Evolutionary conservation across 2,888 invertebrate species (phyloP), one percentile per base, ranked within the genome.

Genomic region (Drosophila colorata): DNA sequence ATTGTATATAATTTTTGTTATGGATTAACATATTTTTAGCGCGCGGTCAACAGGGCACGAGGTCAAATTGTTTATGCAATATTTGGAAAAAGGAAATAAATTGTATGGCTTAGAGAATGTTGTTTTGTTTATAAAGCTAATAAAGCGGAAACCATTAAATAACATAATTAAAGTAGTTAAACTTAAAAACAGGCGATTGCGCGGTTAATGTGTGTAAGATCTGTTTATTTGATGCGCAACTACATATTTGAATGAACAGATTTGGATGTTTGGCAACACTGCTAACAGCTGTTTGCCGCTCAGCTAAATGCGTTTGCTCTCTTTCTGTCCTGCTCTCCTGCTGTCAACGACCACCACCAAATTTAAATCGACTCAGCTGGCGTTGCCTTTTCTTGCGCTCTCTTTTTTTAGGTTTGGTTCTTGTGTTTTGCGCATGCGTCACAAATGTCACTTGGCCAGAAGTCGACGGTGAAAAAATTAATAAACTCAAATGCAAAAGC

Each of bases 41-140:
- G 59, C 44, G 70, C 69, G 89, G 87, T 89, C 88, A 89, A 82
- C 89, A 84, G 84, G 84, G 88, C 88, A 88, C 89, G 89, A 84
- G 84, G 89, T 79, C 60, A 78, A 67, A 69, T 70, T 60, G 43
- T 44, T 68, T 69, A 47, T 67, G 38, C 56, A 41, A 48, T 63
- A 58, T 65, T 70, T 63, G 56, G 65, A 56, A 67, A 85, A 79
- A 89, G 78, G 87, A 87, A 89, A 80, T 85, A 67, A 11, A 18
- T 52, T 53, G 60, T 2, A 55, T 28, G 41, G 40, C 18, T 11
- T 44, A 41, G 76, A 75, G 80, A 76, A 76, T 80, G 76, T 70
- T 70, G 65, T 57, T 80, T 61, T 43, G 20, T 20, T 28, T 35
- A 2, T 25, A 6, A n/a, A 35, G 47, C 57, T 48, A 80, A 76